Conservation (phyloP, 2,797 vertebrate species). For the Pipistrellus nathusii region DNA sequence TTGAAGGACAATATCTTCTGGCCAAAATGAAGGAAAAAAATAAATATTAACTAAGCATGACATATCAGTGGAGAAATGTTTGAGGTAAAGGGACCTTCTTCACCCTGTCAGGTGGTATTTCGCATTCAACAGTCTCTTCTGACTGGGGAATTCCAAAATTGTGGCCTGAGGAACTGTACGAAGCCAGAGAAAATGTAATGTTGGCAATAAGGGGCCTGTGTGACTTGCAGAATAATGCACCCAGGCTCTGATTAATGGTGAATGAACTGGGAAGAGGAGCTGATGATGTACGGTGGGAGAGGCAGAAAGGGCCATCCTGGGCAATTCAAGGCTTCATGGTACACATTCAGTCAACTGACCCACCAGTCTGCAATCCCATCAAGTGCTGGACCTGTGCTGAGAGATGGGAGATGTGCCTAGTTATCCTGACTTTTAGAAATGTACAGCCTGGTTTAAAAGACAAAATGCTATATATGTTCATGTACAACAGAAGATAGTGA, state of each 20-base stretch:
- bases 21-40: constrained; percentile 10
- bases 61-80: background rate
- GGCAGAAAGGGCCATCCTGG: background rate
- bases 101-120: background rate
- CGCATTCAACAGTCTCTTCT: background rate
- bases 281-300: background rate
- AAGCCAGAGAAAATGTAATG: background rate
- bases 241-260: background rate
- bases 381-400: background rate
- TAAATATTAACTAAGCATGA: background rate
- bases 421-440: background rate
- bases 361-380: background rate
- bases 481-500: background rate
- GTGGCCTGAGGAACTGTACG: background rate
- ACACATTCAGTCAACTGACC: background rate
- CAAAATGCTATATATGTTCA: background rate
- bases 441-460: constrained; percentile 57
- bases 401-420: background rate
- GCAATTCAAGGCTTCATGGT: background rate
- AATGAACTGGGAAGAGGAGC: background rate
- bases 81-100: background rate
- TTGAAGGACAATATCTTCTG: background rate
- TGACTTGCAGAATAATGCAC: background rate
- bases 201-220: background rate
- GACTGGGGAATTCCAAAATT: background rate